phyloP scores from a whole-genome alignment of 1,140 invertebrate genomes.

The Melanaphis sacchari region DNA sequence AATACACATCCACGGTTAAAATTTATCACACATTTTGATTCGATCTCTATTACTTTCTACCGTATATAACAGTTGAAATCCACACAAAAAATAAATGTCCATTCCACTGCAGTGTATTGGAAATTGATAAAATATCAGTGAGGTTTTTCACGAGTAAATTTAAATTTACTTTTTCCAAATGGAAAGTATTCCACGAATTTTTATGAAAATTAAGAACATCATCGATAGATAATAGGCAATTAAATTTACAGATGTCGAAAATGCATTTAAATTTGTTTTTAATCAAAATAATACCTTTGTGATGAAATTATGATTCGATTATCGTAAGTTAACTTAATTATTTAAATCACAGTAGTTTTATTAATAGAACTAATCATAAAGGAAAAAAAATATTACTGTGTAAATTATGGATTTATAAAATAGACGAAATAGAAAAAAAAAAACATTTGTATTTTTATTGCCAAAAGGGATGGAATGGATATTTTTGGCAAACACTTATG shows the following conservation, averaged over 20 bases:
- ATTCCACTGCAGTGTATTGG: not conserved
- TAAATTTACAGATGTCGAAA: not conserved
- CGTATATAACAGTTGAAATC: not conserved
- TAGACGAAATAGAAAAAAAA: not conserved
- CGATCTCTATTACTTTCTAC: not conserved
- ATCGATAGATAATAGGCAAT: not conserved
- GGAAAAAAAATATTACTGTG: not conserved
- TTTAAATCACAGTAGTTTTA: not conserved
- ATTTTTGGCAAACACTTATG: slow-evolving; percentile 43
- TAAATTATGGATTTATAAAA: not conserved
- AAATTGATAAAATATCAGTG: not conserved
- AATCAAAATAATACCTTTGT: not conserved
- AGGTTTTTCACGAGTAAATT: not conserved
- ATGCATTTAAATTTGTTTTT: not conserved
- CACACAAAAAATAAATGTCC: not conserved
- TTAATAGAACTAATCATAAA: not conserved
- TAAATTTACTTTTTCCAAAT: not conserved
- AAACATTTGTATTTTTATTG: not conserved
- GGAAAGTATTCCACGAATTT: accelerated
- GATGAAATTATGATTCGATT: not conserved
- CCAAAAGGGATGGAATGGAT: not conserved
- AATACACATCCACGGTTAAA: not conserved
- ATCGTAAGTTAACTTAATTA: not conserved
- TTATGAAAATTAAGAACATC: not conserved
- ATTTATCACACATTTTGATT: not conserved